phyloP scores from a whole-genome alignment of 2,113 vertebrate genomes.

The Nycticryphes semicollaris region DNA sequence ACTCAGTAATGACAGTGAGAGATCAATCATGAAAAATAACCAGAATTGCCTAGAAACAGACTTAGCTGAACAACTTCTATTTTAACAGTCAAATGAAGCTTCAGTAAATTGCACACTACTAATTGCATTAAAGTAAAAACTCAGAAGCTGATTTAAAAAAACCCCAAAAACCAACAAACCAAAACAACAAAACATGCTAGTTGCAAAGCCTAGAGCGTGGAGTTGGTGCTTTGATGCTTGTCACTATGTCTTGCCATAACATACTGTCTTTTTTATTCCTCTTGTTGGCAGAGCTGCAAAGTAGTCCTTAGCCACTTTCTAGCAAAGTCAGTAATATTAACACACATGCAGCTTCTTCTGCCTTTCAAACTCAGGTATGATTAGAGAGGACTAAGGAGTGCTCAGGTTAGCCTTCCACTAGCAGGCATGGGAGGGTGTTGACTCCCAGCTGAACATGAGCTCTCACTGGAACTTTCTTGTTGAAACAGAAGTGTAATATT shows the following conservation, averaged over 20 bases:
- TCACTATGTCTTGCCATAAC: background rate
- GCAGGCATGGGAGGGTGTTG: background rate
- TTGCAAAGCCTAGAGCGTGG: background rate
- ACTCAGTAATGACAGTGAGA: background rate
- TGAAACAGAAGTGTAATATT: background rate
- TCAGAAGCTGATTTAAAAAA: background rate
- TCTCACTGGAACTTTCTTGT: background rate
- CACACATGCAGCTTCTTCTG: background rate
- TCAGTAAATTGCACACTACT: background rate
- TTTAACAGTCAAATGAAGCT: background rate
- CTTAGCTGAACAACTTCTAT: background rate
- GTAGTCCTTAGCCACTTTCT: background rate
- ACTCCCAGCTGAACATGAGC: background rate
- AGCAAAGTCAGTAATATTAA: background rate
- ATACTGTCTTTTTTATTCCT: background rate
- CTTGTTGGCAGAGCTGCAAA: background rate
- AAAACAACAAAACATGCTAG: background rate
- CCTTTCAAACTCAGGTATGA: background rate
- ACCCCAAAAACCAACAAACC: background rate
- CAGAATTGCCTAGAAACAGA: background rate
- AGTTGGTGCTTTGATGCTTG: background rate
- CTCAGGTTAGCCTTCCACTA: background rate
- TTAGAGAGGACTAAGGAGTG: background rate
- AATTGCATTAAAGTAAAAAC: background rate
- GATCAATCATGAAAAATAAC: background rate